Evolutionary conservation across 2,113 vertebrate genomes (phyloP).

Genomic region (Gobius niger): DNA sequence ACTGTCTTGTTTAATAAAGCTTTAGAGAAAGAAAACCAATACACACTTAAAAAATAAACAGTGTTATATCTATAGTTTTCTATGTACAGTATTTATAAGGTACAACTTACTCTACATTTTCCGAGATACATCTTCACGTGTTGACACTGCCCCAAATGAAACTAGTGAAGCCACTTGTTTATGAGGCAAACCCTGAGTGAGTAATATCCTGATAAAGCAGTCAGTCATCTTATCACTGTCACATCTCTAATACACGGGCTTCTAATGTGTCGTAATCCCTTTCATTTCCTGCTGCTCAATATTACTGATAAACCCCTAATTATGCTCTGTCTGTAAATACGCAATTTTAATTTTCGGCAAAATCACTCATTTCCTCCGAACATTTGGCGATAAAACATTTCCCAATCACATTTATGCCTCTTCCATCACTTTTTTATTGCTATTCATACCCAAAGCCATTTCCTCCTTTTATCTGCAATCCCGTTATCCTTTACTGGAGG

Average conservation of each 20-base stretch:
- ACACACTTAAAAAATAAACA: too few species aligned
- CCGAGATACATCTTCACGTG: not conserved
- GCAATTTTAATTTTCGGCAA: conserved; percentile 14
- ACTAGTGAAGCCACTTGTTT: not conserved
- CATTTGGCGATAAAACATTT: conserved; percentile 6
- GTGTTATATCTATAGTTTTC: too few species aligned
- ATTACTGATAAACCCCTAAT: conserved; percentile 27
- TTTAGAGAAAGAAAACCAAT: too few species aligned
- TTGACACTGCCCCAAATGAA: not conserved
- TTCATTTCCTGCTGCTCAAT: conserved; percentile 32
- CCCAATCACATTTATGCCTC: conserved; percentile 8
- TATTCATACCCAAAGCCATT: conserved; percentile 19
- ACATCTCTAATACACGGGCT: conserved; percentile 16
- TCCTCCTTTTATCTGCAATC: conserved; percentile 27
- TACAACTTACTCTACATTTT: too few species aligned
- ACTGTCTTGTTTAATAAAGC: too few species aligned
- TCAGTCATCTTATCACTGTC: conserved; percentile 21
- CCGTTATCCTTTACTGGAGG: conserved; percentile 31
- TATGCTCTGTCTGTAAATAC: conserved; percentile 10
- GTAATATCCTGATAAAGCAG: not conserved
- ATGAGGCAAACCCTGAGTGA: not conserved
- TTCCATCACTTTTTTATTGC: conserved; percentile 29
- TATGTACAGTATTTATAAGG: too few species aligned
- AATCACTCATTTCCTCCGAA: conserved; percentile 10
- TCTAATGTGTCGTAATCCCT: conserved; percentile 7